Evolutionary conservation across 2,113 vertebrate species (phyloP).

Genomic region (Charina bottae): DNA sequence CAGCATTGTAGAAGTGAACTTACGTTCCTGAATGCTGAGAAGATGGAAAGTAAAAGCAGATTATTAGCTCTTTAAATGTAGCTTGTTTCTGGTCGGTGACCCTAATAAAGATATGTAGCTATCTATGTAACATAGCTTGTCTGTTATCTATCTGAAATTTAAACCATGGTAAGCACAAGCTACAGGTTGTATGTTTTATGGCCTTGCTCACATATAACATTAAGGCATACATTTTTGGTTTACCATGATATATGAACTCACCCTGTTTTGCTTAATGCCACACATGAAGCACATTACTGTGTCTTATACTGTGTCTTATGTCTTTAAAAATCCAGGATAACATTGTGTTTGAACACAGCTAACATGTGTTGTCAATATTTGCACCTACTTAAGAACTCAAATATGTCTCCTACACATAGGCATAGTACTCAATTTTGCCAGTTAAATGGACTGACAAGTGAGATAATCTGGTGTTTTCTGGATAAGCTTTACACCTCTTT

Average conservation of each 20-base stretch:
- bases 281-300: not conserved
- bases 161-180: not conserved
- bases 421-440: not conserved
- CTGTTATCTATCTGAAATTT: not conserved
- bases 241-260: not conserved
- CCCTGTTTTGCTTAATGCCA: not conserved
- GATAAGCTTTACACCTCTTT: slow-evolving; percentile 25
- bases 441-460: not conserved
- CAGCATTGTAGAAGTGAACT: not conserved
- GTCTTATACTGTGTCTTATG: not conserved
- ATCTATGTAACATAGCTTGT: not conserved
- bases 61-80: not conserved
- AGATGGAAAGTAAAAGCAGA: not conserved
- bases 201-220: not conserved
- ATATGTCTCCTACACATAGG: slow-evolving; percentile 33
- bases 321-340: not conserved
- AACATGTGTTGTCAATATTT: slow-evolving; percentile 27
- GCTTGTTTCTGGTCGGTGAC: not conserved
- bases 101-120: not conserved
- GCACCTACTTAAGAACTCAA: slow-evolving; percentile 22
- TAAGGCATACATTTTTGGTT: not conserved
- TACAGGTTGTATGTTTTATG: not conserved
- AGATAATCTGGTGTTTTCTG: slow-evolving; percentile 42
- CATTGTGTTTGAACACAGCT: not conserved
- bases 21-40: not conserved